Evolutionary conservation across 2,888 invertebrate genomes (phyloP).

Genomic region (Agrotis ipsilon): DNA sequence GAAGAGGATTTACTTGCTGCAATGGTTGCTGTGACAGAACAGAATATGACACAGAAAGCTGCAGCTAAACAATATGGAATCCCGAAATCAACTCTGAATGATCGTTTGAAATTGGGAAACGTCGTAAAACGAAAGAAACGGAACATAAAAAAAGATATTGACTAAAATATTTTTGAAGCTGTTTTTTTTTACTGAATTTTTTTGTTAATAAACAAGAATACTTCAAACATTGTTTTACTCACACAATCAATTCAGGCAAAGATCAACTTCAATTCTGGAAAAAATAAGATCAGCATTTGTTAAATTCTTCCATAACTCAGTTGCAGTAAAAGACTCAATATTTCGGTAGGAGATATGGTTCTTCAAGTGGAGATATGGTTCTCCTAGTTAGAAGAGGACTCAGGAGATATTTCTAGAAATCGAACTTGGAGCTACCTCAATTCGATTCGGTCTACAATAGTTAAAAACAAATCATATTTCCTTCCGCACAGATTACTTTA

Average conservation of each 20-base stretch:
- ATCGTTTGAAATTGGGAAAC: slow-evolving; percentile 12
- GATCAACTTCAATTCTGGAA: too few relatives aligned
- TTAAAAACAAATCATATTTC: slow-evolving; percentile 1
- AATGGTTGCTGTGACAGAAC: slow-evolving; percentile 11
- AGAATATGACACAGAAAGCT: background rate
- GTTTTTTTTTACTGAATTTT: too few relatives aligned
- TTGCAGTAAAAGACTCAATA: too few relatives aligned
- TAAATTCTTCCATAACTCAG: too few relatives aligned
- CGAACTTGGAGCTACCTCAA: too few relatives aligned
- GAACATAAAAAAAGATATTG: background rate
- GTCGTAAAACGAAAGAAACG: background rate
- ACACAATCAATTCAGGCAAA: too few relatives aligned
- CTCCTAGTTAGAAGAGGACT: too few relatives aligned
- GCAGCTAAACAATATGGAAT: slow-evolving; percentile 7
- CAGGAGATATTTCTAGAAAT: too few relatives aligned
- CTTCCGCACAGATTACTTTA: slow-evolving; percentile 4
- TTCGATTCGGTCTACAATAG: too few relatives aligned
- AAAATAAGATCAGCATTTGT: too few relatives aligned
- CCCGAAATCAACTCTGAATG: background rate
- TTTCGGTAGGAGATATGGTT: too few relatives aligned
- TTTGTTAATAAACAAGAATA: slow-evolving; percentile 4
- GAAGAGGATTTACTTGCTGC: slow-evolving; percentile 17
- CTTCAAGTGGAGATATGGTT: too few relatives aligned
- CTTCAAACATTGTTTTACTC: background rate
- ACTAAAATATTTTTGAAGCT: background rate